A percentile compares a stretch with the other conserved stretches of the same genome.
These are phyloP conservation scores for Charaxes varanes DNA, from an alignment of 1,140 invertebrate species.

Conservation along the genomic window DNA sequence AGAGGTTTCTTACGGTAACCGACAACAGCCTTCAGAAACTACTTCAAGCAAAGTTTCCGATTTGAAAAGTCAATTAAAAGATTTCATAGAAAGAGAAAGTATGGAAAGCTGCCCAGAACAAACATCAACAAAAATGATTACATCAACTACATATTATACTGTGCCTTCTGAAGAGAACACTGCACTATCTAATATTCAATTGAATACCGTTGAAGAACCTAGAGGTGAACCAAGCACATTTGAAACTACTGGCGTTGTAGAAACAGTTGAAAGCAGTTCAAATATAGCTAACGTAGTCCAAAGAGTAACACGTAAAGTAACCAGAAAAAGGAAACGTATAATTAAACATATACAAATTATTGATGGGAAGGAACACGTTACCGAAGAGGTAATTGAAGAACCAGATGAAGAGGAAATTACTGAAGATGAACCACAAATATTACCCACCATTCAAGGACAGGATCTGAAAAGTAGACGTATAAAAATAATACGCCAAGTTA, in stretches of 20 bases:
- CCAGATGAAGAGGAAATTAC: conserved; percentile 76
- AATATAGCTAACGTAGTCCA: conserved; percentile 82
- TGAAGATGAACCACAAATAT: conserved; percentile 39
- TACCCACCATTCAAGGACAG: conserved; percentile 39
- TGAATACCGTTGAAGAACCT: not conserved
- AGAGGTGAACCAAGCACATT: not conserved
- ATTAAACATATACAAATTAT: conserved; percentile 85
- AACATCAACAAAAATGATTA: conserved; percentile 16
- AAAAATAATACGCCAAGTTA: conserved; percentile 80
- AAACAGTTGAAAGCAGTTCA: conserved; percentile 2
- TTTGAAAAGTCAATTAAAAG: conserved; percentile 13
- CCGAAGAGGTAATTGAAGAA: conserved; percentile 84
- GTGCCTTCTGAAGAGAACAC: not conserved
- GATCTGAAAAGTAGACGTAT: conserved; percentile 75
- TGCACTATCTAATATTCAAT: not conserved
- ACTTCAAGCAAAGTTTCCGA: not conserved
- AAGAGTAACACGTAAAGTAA: conserved; percentile 76
- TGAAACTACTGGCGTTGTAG: conserved; percentile 1
- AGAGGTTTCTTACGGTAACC: not conserved
- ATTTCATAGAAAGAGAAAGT: conserved; percentile 27
- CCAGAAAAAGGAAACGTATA: conserved; percentile 78
- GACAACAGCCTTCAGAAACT: conserved; percentile 2
- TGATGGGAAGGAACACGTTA: conserved; percentile 84
- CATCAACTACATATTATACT: not conserved
- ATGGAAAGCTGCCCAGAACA: conserved; percentile 17